Percentiles rank a stretch among this genome's conserved stretches.
Evolutionary conservation across 2,888 invertebrate genomes (phyloP).

Genomic region (Augiades crinisus): DNA sequence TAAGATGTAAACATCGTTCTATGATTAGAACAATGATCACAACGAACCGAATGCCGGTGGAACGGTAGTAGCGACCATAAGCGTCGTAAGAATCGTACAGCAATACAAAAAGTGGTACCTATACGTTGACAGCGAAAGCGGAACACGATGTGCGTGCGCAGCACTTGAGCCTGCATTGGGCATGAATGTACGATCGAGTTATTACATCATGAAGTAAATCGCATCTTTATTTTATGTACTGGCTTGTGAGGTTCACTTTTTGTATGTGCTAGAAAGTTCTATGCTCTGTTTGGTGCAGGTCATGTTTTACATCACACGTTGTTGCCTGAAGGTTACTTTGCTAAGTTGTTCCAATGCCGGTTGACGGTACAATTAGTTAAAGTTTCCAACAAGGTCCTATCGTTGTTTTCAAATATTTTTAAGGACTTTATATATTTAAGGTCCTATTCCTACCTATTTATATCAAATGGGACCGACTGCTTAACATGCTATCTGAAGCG

Average conservation of each 20-base stretch:
- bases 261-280: neutral
- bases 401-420: too few species aligned
- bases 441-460: too few species aligned
- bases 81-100: neutral
- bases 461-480: too few species aligned
- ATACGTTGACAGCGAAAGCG: conserved; percentile 19
- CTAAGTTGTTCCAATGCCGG: neutral
- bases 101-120: neutral
- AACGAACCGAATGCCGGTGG: too few species aligned
- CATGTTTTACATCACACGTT: neutral
- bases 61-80: too few species aligned
- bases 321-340: too few species aligned
- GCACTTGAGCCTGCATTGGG: neutral
- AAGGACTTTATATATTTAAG: too few species aligned
- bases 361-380: too few species aligned
- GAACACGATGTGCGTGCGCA: conserved; percentile 15
- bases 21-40: too few species aligned
- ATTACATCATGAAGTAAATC: neutral
- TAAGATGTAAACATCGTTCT: too few species aligned
- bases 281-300: neutral
- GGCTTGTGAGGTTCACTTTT: neutral
- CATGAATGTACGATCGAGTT: neutral
- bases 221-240: neutral
- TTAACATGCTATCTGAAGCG: too few species aligned
- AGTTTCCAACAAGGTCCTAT: too few species aligned